Conservation (phyloP, 2,113 vertebrate genomes). For the Entomyzon cyanotis region DNA sequence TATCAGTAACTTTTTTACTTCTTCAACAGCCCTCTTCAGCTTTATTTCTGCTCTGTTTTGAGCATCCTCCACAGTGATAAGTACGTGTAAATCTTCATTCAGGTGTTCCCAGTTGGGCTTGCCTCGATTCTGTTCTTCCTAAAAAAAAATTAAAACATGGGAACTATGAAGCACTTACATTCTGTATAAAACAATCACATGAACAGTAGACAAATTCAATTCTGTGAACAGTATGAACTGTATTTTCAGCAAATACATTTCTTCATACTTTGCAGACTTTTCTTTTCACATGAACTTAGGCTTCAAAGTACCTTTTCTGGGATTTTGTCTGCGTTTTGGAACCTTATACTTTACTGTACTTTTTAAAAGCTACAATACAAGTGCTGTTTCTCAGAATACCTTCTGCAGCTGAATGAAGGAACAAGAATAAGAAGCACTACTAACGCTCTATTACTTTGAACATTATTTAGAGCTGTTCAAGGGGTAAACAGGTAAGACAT, state of each 20-base stretch:
- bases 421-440: neutral
- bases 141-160: neutral
- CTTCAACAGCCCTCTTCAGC: conserved; percentile 91
- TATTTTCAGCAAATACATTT: neutral
- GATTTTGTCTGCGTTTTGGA: neutral
- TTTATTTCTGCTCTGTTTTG: conserved; percentile 97
- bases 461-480: neutral
- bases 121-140: conserved; percentile 97
- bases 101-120: conserved; percentile 98
- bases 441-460: neutral
- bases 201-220: neutral
- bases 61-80: conserved; percentile 96
- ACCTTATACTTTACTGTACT: neutral
- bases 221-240: neutral
- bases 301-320: neutral
- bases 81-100: conserved; percentile 94
- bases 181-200: neutral
- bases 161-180: neutral
- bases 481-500: neutral
- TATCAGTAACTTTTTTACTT: conserved; percentile 93
- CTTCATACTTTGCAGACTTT: neutral
- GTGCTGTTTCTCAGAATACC: neutral
- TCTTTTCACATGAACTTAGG: neutral
- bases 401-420: neutral
- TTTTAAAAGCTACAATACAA: neutral